phyloP scores from a whole-genome alignment of 1,140 invertebrate species.

The Bombus consobrinus region DNA sequence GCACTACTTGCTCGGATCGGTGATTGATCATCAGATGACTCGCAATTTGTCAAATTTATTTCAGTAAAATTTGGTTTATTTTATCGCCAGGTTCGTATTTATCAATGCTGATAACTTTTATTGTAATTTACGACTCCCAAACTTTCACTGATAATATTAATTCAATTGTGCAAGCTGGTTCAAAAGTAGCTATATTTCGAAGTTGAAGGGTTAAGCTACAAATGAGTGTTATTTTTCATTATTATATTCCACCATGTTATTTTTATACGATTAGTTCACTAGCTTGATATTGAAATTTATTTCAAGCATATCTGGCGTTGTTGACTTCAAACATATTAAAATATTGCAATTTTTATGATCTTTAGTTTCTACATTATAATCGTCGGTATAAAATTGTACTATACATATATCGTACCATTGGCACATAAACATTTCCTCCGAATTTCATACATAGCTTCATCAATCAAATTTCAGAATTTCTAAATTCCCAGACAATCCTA shows the following conservation, averaged over 20 bases:
- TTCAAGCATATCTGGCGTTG: no score
- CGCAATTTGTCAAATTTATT: no score
- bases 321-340: not conserved
- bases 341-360: not conserved
- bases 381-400: not conserved
- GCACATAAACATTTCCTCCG: not conserved
- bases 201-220: no score
- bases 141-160: no score
- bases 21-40: not conserved
- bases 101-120: not conserved
- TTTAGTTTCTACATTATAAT: not conserved
- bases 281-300: no score
- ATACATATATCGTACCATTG: not conserved
- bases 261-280: not conserved
- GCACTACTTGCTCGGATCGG: constrained; percentile 41
- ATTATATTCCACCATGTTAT: not conserved
- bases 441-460: not conserved
- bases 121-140: no score
- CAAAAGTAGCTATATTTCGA: no score
- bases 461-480: not conserved
- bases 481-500: not conserved
- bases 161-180: no score
- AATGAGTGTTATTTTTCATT: not conserved
- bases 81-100: not conserved
- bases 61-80: not conserved